Evolutionary conservation across 2,797 vertebrate genomes (phyloP).

Genomic region (Sebastes diaconus): DNA sequence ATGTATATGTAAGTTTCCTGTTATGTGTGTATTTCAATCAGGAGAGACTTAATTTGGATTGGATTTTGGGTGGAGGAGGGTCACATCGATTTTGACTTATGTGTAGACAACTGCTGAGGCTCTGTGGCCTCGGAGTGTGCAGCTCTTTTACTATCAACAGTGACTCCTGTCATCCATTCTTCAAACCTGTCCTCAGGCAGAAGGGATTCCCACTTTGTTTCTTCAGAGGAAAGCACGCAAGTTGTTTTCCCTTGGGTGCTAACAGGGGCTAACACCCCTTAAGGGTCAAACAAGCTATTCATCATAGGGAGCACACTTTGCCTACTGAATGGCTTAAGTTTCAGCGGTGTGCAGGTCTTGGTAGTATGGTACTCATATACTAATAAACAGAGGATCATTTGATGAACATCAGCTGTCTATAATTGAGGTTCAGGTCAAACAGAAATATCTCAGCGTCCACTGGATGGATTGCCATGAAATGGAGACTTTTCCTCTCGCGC

Average conservation of each 20-base stretch:
- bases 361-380: background rate
- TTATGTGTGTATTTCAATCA: background rate
- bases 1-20: background rate
- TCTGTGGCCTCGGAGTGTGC: background rate
- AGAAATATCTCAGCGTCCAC: no score
- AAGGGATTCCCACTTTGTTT: background rate
- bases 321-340: background rate
- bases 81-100: background rate
- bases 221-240: background rate
- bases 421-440: background rate
- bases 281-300: background rate
- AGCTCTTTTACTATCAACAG: background rate
- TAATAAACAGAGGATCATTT: background rate
- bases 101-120: background rate
- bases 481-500: background rate
- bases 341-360: background rate
- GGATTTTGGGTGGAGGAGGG: background rate
- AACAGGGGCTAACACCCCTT: background rate
- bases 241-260: background rate
- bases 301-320: background rate
- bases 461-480: background rate
- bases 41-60: background rate
- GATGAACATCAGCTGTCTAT: background rate
- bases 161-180: background rate
- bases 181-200: background rate